Evolutionary conservation across 1,140 invertebrate species (phyloP), one percentile per base, ranked within the genome.

Genomic region (Telenomus remus): DNA sequence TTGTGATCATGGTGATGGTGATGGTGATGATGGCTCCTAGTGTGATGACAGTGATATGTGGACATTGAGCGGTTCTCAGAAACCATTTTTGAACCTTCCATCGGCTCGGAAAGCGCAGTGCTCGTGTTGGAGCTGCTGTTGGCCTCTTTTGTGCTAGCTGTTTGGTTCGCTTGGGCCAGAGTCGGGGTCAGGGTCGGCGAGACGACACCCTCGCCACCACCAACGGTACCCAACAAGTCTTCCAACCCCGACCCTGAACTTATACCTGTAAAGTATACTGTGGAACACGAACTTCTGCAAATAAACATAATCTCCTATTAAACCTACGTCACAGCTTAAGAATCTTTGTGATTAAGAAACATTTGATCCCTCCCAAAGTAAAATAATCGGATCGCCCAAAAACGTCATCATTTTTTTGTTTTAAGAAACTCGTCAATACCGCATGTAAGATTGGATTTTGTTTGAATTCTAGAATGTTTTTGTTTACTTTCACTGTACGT

Each of bases 241-340:
- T 76, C 81, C 78, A 82, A 79, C 69, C 76, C 81, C 53, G 78
- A 70, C 16, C 77, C 81, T 68, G 79, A 71, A 48, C 74, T 81
- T 76, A 82, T 81, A 61, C 86, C 83, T 68, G 81, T 82, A 65
- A 87, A 87, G 76, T 86, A 85, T 49, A 84, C 79, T 63, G 81
- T 80, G 35, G 85, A 70, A 75, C 81, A 85, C 54, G 82, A 83
- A 78, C 69, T 83, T 81, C 85, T 87, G 79, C 8, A 83, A 82
- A 55, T 44, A 64, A 48, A 48, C 13, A 47, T 16, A 27, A 35
- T 14, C 11, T 48, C 15, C n/a, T n/a, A 16, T 27, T 27, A 11
- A 27, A 1, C 27, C n/a, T 27, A n/a, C n/a, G 37, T 39, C 37
- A 39, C 9, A 39, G 19, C 6, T 27, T 6, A 39, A 4, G 3